Conservation (phyloP, 2,113 vertebrate species). For the Podocnemis expansa region DNA sequence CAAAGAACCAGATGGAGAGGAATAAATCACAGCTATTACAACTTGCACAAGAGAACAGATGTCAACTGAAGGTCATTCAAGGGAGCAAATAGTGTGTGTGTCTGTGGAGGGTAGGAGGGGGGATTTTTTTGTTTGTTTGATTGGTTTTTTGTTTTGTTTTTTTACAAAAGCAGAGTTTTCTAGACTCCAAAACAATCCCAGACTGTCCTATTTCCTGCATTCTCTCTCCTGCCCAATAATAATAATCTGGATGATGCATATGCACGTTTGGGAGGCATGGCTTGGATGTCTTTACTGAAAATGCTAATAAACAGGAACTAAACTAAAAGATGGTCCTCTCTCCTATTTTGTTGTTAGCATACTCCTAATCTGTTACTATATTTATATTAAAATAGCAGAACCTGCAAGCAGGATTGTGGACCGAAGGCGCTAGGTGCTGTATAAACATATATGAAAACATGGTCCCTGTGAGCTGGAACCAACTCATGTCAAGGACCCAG, state of each 20-base stretch:
- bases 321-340: neutral
- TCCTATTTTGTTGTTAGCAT: neutral
- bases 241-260: neutral
- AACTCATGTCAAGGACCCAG: neutral
- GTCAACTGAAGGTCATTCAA: slow-evolving; percentile 4
- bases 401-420: neutral
- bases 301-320: neutral
- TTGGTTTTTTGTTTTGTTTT: no score
- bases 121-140: no score
- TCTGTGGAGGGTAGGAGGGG: neutral
- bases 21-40: neutral
- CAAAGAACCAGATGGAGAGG: neutral
- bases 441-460: neutral
- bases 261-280: neutral
- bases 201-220: neutral
- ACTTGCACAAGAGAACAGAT: neutral
- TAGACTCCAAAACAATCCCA: neutral
- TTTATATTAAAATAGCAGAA: neutral
- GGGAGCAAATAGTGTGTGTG: neutral
- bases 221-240: neutral
- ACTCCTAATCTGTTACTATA: neutral
- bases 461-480: neutral
- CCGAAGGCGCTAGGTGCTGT: neutral
- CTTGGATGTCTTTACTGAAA: neutral
- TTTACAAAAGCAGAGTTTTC: neutral